Percentiles rank a stretch among this genome's conserved stretches.
Evolutionary conservation across 2,888 invertebrate species (phyloP).

Genomic region (Phymatocera aterrima): DNA sequence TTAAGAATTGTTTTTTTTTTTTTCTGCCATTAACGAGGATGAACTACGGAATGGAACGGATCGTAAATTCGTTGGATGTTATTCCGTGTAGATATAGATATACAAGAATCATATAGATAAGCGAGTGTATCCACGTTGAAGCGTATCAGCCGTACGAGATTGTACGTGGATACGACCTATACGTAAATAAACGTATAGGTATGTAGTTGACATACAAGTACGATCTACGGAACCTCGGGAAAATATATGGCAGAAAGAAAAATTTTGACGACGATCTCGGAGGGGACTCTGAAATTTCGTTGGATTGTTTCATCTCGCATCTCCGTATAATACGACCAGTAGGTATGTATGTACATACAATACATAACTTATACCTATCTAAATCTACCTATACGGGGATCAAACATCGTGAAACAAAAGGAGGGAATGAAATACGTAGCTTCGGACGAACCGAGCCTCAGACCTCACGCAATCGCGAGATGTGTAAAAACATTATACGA

Average conservation of each 20-base stretch:
- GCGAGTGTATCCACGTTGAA: neutral
- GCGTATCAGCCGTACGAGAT: neutral
- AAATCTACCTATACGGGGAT: neutral
- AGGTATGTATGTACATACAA: too few relatives aligned
- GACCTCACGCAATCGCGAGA: neutral
- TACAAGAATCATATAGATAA: neutral
- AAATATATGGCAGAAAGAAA: neutral
- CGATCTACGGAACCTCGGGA: neutral
- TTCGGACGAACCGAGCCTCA: neutral
- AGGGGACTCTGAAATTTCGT: slow-evolving; percentile 34
- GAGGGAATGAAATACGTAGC: neutral
- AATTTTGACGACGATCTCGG: slow-evolving; percentile 31
- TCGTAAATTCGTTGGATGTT: slow-evolving; percentile 36
- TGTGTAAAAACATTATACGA: neutral
- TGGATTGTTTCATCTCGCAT: slow-evolving; percentile 24
- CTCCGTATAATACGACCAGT: neutral
- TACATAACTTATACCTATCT: too few relatives aligned
- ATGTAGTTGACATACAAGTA: too few relatives aligned
- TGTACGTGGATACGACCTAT: neutral
- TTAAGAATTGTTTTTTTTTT: slow-evolving; percentile 29
- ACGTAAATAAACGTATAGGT: neutral
- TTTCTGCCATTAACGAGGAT: slow-evolving; percentile 34
- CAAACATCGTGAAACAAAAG: neutral
- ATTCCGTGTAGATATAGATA: neutral
- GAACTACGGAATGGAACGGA: slow-evolving; percentile 25